Percentiles rank a stretch among this genome's conserved stretches.
These are phyloP conservation scores for Clistopyga incitator DNA, from an alignment of 2,888 invertebrate genomes.

Conservation along the genomic window DNA sequence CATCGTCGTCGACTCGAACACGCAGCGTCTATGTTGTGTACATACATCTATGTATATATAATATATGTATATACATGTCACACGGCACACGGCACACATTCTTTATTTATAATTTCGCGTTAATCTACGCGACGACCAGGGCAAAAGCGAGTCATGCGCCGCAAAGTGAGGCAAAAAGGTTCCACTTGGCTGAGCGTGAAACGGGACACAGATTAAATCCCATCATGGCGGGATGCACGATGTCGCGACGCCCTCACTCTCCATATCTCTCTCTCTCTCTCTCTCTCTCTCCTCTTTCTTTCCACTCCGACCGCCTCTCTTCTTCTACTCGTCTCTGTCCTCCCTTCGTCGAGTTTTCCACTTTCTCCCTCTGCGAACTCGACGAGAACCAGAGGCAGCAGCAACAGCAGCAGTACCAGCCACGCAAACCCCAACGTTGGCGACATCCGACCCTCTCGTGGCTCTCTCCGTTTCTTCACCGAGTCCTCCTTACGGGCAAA, in stretches of 20 bases:
- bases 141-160: slow-evolving; percentile 83
- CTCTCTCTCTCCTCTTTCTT: slow-evolving; percentile 50
- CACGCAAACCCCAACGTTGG: slow-evolving; percentile 54
- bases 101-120: slow-evolving; percentile 85
- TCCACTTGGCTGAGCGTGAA: slow-evolving; percentile 86
- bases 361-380: slow-evolving; percentile 56
- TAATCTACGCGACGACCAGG: slow-evolving; percentile 84
- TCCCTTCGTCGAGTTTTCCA: slow-evolving; percentile 59
- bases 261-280: slow-evolving; percentile 66
- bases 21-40: slow-evolving; percentile 22
- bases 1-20: slow-evolving; percentile 50
- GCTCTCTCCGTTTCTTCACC: slow-evolving; percentile 68
- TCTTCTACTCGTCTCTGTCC: slow-evolving; percentile 44
- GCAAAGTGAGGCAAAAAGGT: slow-evolving; percentile 85
- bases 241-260: slow-evolving; percentile 77
- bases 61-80: slow-evolving; percentile 54
- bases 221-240: slow-evolving; percentile 82
- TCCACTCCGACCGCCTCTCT: slow-evolving; percentile 45
- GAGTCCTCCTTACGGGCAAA: slow-evolving; percentile 73
- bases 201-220: slow-evolving; percentile 87
- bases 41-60: slow-evolving; percentile 12
- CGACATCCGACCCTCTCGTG: slow-evolving; percentile 54
- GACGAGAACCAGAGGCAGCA: slow-evolving; percentile 48
- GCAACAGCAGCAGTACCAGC: slow-evolving; percentile 18
- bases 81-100: slow-evolving; percentile 75